A percentile compares a stretch with the other conserved stretches of the same genome.
These are phyloP conservation scores for Plodia interpunctella DNA, from an alignment of 1,140 invertebrate genomes.

Conservation along the genomic window DNA sequence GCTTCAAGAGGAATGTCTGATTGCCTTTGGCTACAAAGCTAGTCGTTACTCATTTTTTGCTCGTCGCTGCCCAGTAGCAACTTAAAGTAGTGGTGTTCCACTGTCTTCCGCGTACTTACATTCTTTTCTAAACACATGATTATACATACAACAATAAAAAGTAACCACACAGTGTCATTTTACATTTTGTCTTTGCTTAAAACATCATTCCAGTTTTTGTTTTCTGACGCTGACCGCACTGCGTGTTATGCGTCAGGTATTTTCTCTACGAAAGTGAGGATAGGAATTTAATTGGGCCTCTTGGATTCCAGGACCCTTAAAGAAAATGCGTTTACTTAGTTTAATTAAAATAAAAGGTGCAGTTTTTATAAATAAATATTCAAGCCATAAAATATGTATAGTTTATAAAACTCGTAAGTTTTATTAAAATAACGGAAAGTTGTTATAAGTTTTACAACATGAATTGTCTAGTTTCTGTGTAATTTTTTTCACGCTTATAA, in stretches of 20 bases:
- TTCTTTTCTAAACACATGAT: conserved; percentile 14
- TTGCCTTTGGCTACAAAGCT: neutral
- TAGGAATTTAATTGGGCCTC: too few relatives aligned
- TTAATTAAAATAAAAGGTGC: too few relatives aligned
- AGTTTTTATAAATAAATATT: too few relatives aligned
- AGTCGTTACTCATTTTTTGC: conserved; percentile 9
- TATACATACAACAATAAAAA: neutral
- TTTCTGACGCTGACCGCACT: neutral
- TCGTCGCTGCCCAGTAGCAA: neutral
- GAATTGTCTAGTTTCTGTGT: too few relatives aligned
- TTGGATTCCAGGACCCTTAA: too few relatives aligned
- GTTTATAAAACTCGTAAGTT: too few relatives aligned
- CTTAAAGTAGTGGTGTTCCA: neutral
- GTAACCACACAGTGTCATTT: neutral
- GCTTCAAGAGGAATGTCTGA: conserved; percentile 8
- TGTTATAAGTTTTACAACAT: too few relatives aligned
- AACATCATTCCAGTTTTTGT: neutral
- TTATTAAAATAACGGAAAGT: too few relatives aligned
- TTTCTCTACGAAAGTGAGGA: neutral
- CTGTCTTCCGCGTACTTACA: conserved; percentile 14
- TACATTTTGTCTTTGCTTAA: neutral
- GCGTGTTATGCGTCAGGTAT: neutral
- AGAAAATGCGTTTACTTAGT: too few relatives aligned
- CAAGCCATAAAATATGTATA: too few relatives aligned
- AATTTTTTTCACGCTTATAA: too few relatives aligned